phyloP scores from a whole-genome alignment of 2,888 invertebrate genomes.

The Cerastis leucographa region DNA sequence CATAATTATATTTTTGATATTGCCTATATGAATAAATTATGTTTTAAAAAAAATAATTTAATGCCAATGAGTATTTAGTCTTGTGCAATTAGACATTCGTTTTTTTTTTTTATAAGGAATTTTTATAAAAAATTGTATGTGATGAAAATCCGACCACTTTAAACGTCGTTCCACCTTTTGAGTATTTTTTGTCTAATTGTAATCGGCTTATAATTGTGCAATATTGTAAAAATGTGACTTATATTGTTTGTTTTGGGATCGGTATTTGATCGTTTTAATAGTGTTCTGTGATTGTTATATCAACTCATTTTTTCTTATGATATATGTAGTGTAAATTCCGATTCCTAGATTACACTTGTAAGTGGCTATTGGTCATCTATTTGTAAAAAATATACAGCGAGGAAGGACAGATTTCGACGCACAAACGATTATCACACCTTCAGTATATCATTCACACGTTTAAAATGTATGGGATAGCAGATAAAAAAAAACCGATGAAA shows the following conservation, averaged over 20 bases:
- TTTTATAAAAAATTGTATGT: background rate
- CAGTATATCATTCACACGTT: background rate
- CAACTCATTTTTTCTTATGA: background rate
- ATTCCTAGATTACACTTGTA: background rate
- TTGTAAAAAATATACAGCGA: background rate
- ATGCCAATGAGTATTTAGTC: background rate
- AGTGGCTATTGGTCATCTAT: background rate
- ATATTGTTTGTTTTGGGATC: conserved; percentile 16
- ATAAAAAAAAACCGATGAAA: background rate
- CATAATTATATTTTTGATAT: conserved; percentile 22
- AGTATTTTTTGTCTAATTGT: background rate
- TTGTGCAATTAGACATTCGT: background rate
- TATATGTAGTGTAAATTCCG: background rate
- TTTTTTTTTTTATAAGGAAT: no score
- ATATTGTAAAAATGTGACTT: conserved; percentile 6
- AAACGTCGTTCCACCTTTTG: background rate
- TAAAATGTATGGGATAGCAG: background rate
- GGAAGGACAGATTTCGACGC: background rate
- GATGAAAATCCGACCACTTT: background rate
- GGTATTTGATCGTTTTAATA: conserved; percentile 10
- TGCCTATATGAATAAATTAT: background rate
- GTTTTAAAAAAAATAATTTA: background rate
- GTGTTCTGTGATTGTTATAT: background rate
- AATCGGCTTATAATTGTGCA: background rate
- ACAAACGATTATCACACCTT: background rate